Percentiles rank a stretch among this genome's conserved stretches.
Conservation (phyloP, 2,113 vertebrate species). For the Acanthisitta chloris region DNA sequence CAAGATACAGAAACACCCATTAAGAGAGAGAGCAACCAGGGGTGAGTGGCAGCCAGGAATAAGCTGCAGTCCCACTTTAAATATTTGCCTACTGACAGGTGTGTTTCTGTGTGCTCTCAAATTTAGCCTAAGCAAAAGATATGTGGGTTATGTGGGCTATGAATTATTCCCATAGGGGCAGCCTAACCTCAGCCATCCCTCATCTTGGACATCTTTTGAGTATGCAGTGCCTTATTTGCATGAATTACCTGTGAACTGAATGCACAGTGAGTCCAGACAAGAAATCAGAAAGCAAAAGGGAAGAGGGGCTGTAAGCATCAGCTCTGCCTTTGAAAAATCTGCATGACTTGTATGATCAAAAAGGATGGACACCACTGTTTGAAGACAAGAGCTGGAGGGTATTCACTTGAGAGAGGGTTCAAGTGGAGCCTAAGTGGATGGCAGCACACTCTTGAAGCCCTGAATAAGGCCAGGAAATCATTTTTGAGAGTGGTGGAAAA, state of each 20-base stretch:
- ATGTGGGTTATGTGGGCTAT: neutral
- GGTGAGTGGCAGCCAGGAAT: neutral
- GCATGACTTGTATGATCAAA: neutral
- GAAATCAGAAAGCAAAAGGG: neutral
- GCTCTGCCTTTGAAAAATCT: constrained; percentile 16
- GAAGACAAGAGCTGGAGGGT: constrained; percentile 8
- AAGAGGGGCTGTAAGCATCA: neutral
- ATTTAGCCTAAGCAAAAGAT: neutral
- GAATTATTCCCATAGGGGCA: neutral
- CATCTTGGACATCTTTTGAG: neutral
- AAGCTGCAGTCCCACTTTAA: neutral
- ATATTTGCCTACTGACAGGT: neutral
- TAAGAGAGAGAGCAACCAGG: neutral
- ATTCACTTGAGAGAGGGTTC: neutral
- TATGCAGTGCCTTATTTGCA: neutral
- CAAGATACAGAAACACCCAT: neutral
- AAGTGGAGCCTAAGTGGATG: neutral
- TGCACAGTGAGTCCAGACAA: neutral
- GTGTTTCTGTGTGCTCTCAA: neutral
- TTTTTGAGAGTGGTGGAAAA: neutral
- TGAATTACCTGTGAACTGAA: neutral
- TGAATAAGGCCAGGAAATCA: neutral
- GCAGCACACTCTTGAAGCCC: neutral
- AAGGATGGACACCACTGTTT: neutral
- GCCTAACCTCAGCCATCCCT: neutral